phyloP scores from a whole-genome alignment of 2,888 invertebrate genomes.

The Cinara cedri region DNA sequence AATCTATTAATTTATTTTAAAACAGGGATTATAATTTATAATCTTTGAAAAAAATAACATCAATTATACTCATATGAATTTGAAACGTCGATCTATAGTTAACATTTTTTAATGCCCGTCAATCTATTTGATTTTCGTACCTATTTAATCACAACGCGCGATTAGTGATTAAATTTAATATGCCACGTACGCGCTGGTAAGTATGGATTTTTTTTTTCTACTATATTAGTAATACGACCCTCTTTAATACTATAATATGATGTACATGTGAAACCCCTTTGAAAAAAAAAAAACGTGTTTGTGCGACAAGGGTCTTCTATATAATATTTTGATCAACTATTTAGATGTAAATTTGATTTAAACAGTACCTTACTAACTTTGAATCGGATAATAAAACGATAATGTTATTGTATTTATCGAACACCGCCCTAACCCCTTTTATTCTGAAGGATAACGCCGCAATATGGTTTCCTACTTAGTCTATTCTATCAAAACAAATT shows the following conservation, averaged over 20 bases:
- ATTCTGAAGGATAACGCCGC: not conserved
- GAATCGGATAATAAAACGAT: conserved; percentile 1
- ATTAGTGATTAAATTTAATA: too few species aligned
- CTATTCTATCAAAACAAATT: not conserved
- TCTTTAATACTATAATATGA: not conserved
- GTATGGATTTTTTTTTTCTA: not conserved
- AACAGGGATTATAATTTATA: too few species aligned
- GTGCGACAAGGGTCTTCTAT: too few species aligned
- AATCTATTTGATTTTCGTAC: too few species aligned
- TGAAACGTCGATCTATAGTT: too few species aligned
- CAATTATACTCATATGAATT: too few species aligned
- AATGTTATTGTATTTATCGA: not conserved
- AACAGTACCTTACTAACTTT: not conserved
- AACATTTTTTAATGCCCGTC: too few species aligned
- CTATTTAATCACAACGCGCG: too few species aligned
- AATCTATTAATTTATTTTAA: too few species aligned
- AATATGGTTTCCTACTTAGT: not conserved
- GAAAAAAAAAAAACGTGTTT: too few species aligned
- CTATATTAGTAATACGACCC: not conserved
- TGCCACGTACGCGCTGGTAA: too few species aligned
- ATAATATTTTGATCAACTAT: not conserved
- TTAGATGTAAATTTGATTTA: conserved; percentile 8
- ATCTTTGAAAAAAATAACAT: too few species aligned
- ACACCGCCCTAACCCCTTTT: not conserved
- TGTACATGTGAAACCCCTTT: not conserved